Evolutionary conservation across 2,797 vertebrate species (phyloP), one percentile per base, ranked within the genome.

Genomic region (Scleropages formosus): DNA sequence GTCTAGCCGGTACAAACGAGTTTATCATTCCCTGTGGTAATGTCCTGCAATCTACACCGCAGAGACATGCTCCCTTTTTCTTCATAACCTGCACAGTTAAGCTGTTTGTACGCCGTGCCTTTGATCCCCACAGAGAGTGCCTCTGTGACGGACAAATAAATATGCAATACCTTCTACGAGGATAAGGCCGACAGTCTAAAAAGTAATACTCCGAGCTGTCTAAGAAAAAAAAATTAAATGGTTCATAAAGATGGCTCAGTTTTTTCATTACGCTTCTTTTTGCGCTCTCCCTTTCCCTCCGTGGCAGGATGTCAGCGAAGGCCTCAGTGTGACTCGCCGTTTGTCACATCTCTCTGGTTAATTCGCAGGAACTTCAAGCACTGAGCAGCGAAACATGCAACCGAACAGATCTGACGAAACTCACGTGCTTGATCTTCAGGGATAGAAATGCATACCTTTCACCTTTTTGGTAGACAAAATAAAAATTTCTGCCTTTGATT

Each of bases 141-240:
- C 47, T 24, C 46, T 24, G 15, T 70, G 56, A 53, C 51, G 27
- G 16, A 16, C 51, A 58, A 39, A 58, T 44, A 61, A 61, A 72
- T 59, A 72, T 61, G 70, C 31, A 61, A 60, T 9, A 24, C 53
- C 27, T 22, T 72, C 70, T 72, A 56, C 20, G 53, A 60, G 56
- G 70, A 60, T 39, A 61, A 46, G 26, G 22, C 27, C 27, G n/a
- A 61, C 61, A 61, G 58, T 46, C 31, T 20, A 61, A 60, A 69
- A 72, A 60, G 31, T 58, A 72, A 72, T 72, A 60, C 58, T 22
- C 56, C 46, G 31, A 46, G 58, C 70, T 61, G 70, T 72, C 70
- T 58, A 20, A 8, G 59, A 59, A 13, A 59, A 70, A 56, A 20
- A 27, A 72, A 72, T 18, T 16, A 31, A 72, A 58, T 59, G 12